Conservation (phyloP, 2,888 invertebrate genomes). For the Trichogramma evanescens region DNA sequence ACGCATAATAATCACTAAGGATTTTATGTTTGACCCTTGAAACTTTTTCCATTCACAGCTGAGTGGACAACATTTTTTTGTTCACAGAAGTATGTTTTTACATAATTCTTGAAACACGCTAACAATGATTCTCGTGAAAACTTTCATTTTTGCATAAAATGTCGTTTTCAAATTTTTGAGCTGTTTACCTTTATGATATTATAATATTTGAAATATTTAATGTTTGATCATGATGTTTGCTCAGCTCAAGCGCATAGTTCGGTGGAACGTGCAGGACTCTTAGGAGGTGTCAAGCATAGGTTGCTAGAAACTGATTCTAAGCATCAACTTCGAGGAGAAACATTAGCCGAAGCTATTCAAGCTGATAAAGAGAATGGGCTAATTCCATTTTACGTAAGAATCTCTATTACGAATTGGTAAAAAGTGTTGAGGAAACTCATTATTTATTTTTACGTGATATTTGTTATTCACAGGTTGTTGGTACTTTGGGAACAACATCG, state of each 20-base stretch:
- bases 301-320: slow-evolving; percentile 66
- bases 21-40: slow-evolving; percentile 28
- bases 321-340: slow-evolving; percentile 67
- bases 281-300: slow-evolving; percentile 79
- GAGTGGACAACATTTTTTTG: too few species aligned
- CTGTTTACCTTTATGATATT: neutral
- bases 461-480: slow-evolving; percentile 57
- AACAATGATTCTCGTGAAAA: too few species aligned
- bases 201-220: neutral
- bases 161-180: too few species aligned
- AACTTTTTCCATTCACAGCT: neutral
- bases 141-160: too few species aligned
- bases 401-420: neutral
- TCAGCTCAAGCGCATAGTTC: slow-evolving; percentile 86
- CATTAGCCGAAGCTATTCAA: slow-evolving; percentile 69
- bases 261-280: slow-evolving; percentile 83
- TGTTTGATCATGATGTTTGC: slow-evolving; percentile 13
- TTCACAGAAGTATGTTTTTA: too few species aligned
- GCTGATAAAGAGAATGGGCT: slow-evolving; percentile 82
- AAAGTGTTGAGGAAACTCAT: neutral
- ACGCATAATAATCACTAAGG: slow-evolving; percentile 44
- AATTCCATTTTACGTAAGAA: slow-evolving; percentile 90
- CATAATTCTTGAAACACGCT: too few species aligned
- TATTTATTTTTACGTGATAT: neutral
- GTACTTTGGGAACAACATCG: slow-evolving; percentile 92